phyloP scores from a whole-genome alignment of 2,113 vertebrate species.

The Solea senegalensis region DNA sequence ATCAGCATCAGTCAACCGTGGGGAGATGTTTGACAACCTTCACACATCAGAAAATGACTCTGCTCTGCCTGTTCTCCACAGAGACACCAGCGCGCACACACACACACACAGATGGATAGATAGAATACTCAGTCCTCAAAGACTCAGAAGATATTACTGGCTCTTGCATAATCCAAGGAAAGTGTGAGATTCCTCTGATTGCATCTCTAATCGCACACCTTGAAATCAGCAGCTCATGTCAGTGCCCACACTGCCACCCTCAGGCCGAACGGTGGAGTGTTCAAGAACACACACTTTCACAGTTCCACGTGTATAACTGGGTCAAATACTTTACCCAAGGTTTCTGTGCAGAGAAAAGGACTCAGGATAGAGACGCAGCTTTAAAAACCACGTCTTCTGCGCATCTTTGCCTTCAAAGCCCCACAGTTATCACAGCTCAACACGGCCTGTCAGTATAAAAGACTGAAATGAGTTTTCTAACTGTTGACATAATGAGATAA shows the following conservation, averaged over 20 bases:
- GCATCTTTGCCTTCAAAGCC: constrained; percentile 4
- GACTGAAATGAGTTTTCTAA: constrained; percentile 21
- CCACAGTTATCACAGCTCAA: constrained; percentile 28
- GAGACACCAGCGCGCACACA: too few relatives aligned
- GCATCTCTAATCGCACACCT: constrained; percentile 30
- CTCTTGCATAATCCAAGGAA: constrained; percentile 72
- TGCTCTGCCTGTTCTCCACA: too few relatives aligned
- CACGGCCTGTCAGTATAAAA: not conserved
- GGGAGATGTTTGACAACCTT: too few relatives aligned
- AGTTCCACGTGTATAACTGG: too few relatives aligned
- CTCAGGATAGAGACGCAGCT: not conserved
- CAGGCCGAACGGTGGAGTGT: constrained; percentile 24
- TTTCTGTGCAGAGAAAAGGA: not conserved
- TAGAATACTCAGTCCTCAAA: constrained; percentile 17
- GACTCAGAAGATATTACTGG: constrained; percentile 54
- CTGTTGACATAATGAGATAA: constrained; percentile 37
- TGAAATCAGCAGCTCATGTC: constrained; percentile 11
- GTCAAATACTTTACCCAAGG: too few relatives aligned
- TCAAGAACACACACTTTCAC: not conserved
- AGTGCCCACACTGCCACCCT: constrained; percentile 66
- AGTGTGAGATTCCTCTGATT: constrained; percentile 24
- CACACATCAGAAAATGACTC: too few relatives aligned
- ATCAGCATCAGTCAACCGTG: too few relatives aligned
- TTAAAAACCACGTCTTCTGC: not conserved
- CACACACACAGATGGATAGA: too few relatives aligned